Evolutionary conservation across 2,797 vertebrate genomes (phyloP).

Genomic region (Staurois parvus): DNA sequence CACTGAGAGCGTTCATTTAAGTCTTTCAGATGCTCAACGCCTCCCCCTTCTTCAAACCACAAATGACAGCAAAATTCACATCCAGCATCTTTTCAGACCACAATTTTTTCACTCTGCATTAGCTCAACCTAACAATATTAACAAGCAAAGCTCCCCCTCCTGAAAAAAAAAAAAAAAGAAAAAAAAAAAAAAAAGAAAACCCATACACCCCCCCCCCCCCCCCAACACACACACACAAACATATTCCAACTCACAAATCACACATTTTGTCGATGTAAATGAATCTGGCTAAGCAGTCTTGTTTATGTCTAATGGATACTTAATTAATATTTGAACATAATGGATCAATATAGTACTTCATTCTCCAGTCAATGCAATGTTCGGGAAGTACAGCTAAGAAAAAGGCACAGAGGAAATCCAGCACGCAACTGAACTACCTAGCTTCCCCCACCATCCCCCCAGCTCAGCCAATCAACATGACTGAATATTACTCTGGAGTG

Average conservation of each 20-base stretch:
- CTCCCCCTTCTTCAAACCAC: slow-evolving; percentile 73
- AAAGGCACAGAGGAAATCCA: background rate
- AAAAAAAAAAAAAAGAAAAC: background rate
- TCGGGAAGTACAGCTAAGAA: background rate
- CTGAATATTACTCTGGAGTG: background rate
- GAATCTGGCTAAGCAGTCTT: background rate
- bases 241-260: background rate
- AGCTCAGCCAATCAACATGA: background rate
- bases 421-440: background rate
- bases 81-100: slow-evolving; percentile 62
- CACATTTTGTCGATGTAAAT: background rate
- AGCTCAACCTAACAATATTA: background rate
- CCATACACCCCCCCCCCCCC: no score
- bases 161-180: background rate
- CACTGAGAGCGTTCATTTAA: slow-evolving; percentile 77
- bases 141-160: background rate
- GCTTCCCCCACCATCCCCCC: no score
- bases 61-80: slow-evolving; percentile 74
- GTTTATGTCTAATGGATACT: slow-evolving; percentile 48
- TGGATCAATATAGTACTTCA: slow-evolving; percentile 45
- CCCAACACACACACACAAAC: background rate
- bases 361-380: slow-evolving; percentile 12
- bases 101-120: slow-evolving; percentile 11
- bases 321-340: slow-evolving; percentile 54
- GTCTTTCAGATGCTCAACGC: slow-evolving; percentile 76